Conservation (phyloP, 2,797 vertebrate species). For the Scyliorhinus canicula region DNA sequence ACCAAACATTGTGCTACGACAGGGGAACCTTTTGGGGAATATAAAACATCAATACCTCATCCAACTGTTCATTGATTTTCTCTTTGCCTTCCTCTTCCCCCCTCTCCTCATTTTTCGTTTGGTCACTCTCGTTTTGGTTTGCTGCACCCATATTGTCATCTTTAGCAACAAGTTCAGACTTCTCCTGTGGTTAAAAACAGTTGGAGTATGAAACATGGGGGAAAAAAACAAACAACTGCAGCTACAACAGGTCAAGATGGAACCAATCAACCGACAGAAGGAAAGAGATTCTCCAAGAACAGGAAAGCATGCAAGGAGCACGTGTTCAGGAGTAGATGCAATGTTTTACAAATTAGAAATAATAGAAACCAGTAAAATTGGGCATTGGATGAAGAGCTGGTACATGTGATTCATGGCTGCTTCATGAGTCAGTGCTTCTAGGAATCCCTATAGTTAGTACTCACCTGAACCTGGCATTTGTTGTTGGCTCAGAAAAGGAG, state of each 20-base stretch:
- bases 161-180: slow-evolving; percentile 86
- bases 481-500: not conserved
- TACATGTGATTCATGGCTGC: not conserved
- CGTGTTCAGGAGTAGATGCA: not conserved
- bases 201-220: not conserved
- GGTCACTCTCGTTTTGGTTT: slow-evolving; percentile 67
- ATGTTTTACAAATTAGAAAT: not conserved
- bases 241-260: not conserved
- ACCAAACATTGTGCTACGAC: not conserved
- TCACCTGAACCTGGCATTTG: not conserved
- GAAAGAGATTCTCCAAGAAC: not conserved
- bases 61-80: slow-evolving; percentile 82
- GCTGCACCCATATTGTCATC: slow-evolving; percentile 74
- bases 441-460: not conserved
- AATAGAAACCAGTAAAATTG: not conserved
- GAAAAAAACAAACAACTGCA: not conserved
- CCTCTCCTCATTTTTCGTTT: slow-evolving; percentile 60
- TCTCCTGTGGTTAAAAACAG: slow-evolving; percentile 58
- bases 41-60: slow-evolving; percentile 67
- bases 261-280: not conserved
- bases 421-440: not conserved
- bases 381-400: not conserved
- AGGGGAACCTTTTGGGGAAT: not conserved
- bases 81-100: slow-evolving; percentile 61
- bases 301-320: not conserved